Conservation (phyloP, 1,140 invertebrate genomes). For the Hormaphis cornu region DNA sequence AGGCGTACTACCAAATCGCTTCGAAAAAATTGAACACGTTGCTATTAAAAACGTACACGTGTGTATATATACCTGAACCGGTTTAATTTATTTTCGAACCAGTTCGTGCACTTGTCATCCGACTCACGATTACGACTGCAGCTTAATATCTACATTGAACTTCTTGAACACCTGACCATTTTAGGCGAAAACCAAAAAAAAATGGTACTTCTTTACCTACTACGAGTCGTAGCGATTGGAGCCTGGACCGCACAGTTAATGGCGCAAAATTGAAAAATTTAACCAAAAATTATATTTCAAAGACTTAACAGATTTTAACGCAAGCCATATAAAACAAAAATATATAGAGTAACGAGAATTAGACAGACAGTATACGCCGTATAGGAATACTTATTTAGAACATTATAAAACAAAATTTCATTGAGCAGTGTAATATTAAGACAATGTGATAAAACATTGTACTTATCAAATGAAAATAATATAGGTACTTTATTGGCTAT, state of each 20-base stretch:
- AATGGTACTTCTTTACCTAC: background rate
- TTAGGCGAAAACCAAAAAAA: background rate
- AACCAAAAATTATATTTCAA: too few relatives aligned
- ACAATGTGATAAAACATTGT: too few relatives aligned
- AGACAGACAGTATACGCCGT: too few relatives aligned
- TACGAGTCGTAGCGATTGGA: background rate
- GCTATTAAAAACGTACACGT: conserved; percentile 16
- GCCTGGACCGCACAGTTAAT: background rate
- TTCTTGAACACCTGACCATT: background rate
- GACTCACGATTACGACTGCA: conserved; percentile 8
- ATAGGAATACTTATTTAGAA: too few relatives aligned
- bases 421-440: too few relatives aligned
- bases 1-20: conserved; percentile 1
- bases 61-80: conserved; percentile 5
- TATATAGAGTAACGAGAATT: too few relatives aligned
- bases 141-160: conserved; percentile 18
- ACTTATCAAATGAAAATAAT: too few relatives aligned
- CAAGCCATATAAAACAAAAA: too few relatives aligned
- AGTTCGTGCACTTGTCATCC: conserved; percentile 22
- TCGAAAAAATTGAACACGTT: background rate
- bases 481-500: too few relatives aligned
- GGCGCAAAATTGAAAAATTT: too few relatives aligned
- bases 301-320: too few relatives aligned
- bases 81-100: conserved; percentile 31
- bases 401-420: too few relatives aligned